These are phyloP conservation scores for Penaeus chinensis DNA, from an alignment of 1,140 invertebrate genomes.

Conservation along the genomic window DNA sequence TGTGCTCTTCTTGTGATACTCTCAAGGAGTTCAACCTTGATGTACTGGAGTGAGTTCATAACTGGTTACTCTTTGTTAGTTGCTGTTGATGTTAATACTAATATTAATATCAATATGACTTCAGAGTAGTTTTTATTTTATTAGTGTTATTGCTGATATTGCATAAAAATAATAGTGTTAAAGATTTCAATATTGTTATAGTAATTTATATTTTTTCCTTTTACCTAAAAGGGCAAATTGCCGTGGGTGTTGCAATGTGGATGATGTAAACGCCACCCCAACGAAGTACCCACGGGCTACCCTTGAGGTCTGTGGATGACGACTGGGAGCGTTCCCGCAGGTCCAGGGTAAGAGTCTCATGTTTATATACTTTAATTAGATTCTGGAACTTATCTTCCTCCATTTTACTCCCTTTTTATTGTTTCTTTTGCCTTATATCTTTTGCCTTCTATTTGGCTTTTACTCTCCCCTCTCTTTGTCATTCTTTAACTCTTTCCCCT, in stretches of 20 bases:
- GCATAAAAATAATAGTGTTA: not conserved
- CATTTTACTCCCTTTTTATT: not conserved
- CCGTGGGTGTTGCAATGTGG: slow-evolving; percentile 64
- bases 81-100: not conserved
- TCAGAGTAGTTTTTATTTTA: too few relatives aligned
- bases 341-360: slow-evolving; percentile 63
- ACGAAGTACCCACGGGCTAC: slow-evolving; percentile 66
- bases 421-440: too few relatives aligned
- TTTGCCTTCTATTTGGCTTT: too few relatives aligned
- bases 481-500: too few relatives aligned
- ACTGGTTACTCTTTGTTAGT: not conserved
- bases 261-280: slow-evolving; percentile 61
- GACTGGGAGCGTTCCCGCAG: slow-evolving; percentile 67
- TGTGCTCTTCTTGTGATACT: slow-evolving; percentile 90
- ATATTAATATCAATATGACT: not conserved
- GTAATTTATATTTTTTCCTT: not conserved
- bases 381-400: not conserved
- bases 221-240: slow-evolving; percentile 55
- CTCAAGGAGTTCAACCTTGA: slow-evolving; percentile 82
- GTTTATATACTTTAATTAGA: not conserved
- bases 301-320: slow-evolving; percentile 68
- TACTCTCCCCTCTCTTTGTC: too few relatives aligned
- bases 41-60: slow-evolving; percentile 72
- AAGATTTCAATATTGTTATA: not conserved
- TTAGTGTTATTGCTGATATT: not conserved